A percentile compares a stretch with the other conserved stretches of the same genome.
Conservation (phyloP, 2,797 vertebrate genomes). For the Poecilia velifera region DNA sequence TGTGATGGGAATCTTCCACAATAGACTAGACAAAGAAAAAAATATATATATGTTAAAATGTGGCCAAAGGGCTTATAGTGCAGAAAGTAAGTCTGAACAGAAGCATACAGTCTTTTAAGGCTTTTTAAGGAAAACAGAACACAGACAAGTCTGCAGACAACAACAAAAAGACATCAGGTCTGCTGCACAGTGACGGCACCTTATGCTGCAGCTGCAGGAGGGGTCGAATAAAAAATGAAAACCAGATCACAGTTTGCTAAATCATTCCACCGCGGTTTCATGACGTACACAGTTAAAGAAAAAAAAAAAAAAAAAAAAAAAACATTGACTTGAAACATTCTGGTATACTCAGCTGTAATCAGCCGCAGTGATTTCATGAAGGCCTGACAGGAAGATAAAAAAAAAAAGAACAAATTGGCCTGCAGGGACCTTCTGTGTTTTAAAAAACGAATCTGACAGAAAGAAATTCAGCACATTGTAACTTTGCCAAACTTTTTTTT, state of each 20-base stretch:
- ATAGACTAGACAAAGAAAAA: not conserved
- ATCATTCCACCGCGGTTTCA: not conserved
- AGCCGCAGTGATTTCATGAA: constrained; percentile 15
- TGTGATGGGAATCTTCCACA: constrained; percentile 6
- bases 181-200: not conserved
- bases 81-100: not conserved
- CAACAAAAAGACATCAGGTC: not conserved
- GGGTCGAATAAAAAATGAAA: not conserved
- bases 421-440: not conserved
- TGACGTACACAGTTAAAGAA: constrained; percentile 1
- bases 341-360: constrained; percentile 5
- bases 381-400: not conserved
- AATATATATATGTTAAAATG: not conserved
- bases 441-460: not conserved
- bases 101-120: not conserved
- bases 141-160: not conserved
- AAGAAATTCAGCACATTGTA: not conserved
- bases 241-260: not conserved
- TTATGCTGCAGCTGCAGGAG: not conserved
- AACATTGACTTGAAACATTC: constrained; percentile 15
- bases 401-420: constrained; percentile 4
- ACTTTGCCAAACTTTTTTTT: not conserved
- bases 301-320: constrained; percentile 4
- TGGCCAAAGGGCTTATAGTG: not conserved
- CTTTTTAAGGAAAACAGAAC: not conserved